Evolutionary conservation across 2,113 vertebrate genomes (phyloP).

Genomic region (Galeopterus variegatus): DNA sequence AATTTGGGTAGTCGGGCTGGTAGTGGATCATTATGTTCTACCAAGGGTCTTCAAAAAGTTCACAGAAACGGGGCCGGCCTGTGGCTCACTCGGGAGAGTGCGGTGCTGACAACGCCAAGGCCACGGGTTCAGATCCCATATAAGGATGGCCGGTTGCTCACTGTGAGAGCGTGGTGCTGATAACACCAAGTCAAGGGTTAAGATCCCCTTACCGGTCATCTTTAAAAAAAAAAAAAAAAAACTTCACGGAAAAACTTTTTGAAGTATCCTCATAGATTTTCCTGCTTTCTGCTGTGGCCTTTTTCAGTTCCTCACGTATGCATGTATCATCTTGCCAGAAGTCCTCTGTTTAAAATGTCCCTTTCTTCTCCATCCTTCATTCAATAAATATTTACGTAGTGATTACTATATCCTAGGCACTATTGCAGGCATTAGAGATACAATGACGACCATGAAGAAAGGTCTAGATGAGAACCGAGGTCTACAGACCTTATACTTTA

Average conservation of each 20-base stretch:
- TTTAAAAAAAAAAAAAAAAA: too few species aligned
- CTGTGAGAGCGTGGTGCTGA: too few species aligned
- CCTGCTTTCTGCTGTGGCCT: not conserved
- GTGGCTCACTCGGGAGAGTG: too few species aligned
- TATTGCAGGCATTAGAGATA: not conserved
- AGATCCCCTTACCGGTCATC: too few species aligned
- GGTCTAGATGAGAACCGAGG: not conserved
- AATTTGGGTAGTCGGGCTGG: not conserved
- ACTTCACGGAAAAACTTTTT: too few species aligned
- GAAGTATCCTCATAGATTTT: not conserved
- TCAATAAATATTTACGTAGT: slow-evolving; percentile 25
- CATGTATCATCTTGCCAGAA: slow-evolving; percentile 5
- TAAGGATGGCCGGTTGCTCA: too few species aligned
- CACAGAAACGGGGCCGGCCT: too few species aligned
- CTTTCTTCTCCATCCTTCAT: not conserved
- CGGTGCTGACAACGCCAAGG: too few species aligned
- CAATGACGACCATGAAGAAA: not conserved
- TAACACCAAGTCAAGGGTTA: too few species aligned
- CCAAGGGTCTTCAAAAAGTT: too few species aligned
- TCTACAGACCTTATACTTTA: not conserved
- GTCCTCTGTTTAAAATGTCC: slow-evolving; percentile 14
- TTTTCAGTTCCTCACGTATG: not conserved
- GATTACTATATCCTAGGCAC: not conserved
- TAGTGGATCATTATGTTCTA: not conserved
- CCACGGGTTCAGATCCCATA: too few species aligned